Base-by-base conservation (phyloP, 1,140 invertebrate genomes). In the Bombus affinis region DNA sequence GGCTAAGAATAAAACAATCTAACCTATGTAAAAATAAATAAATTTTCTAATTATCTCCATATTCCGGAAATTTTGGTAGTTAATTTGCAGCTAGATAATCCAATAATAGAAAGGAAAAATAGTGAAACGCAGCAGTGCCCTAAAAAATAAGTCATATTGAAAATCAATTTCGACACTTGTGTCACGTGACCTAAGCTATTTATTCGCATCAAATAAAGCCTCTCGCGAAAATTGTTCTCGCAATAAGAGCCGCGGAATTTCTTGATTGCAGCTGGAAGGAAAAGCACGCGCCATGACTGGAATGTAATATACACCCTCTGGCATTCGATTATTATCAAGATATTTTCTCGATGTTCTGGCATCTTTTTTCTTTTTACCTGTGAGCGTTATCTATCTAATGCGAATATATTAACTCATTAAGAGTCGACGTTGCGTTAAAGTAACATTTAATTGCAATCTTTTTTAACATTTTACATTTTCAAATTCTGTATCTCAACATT, bases 231-330 rank as follows among this genome's bases (percentile, higher is more conserved):
- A 85, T 86, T 57, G 35, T 68, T 32, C 65, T 35, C 68, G 80
- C 82, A 91, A 88, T 89, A 92, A 86, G 13, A 81, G 28, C 62
- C 66, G 35, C 42, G 94, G 94, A 94, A 95, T 95, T 94, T 94
- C 93, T 94, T 93, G 92, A 94, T 94, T 94, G 80, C 88, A 90
- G 86, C 86, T 86, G 62, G 79, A 87, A 86, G 89, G 80, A 83
- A 76, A 86, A 80, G 88, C 91, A 90, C 88, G 92, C 86, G 65
- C 83, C 78, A 47, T 76, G 78, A 83, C 74, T 81, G 93, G 93
- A 94, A 94, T 94, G 93, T 92, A 93, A 94, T 95, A 94, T 93
- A 82, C 47, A 37, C 79, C 62, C 77, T 68, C 62, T 39, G 76
- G 80, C 78, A 89, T 90, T 90, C 71, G 39, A 83, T 88, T 81